Evolutionary conservation across 35 echinoderm and acorn worm genomes (phyloP).

Genomic region (Eucidaris tribuloides): DNA sequence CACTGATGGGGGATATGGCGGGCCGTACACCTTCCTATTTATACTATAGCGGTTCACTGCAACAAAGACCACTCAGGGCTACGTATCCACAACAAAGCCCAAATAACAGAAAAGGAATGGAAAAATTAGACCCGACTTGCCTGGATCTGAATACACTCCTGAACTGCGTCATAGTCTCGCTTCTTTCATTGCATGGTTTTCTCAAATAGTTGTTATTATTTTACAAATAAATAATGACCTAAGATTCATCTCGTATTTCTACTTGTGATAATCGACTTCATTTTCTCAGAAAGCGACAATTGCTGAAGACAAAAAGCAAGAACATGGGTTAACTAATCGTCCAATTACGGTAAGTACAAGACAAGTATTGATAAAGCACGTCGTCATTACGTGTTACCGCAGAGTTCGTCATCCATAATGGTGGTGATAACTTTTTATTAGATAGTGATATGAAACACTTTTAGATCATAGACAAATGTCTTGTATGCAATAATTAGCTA

Average conservation of each 20-base stretch:
- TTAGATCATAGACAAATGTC: too few species aligned
- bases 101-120: neutral
- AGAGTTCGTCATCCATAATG: too few species aligned
- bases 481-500: too few species aligned
- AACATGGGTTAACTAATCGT: too few species aligned
- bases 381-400: too few species aligned
- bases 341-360: too few species aligned
- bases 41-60: constrained; percentile 9
- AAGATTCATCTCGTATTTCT: neutral
- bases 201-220: neutral
- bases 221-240: neutral
- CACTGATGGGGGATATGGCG: neutral
- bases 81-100: constrained; percentile 31
- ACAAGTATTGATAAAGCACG: too few species aligned
- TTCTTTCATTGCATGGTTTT: neutral
- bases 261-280: neutral
- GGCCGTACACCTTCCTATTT: neutral
- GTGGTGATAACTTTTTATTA: too few species aligned
- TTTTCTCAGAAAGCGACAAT: neutral
- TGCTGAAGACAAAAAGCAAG: neutral
- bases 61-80: neutral
- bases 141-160: too few species aligned
- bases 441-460: too few species aligned
- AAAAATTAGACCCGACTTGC: too few species aligned
- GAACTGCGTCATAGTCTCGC: neutral